Conservation (phyloP, 2,797 vertebrate genomes). For the Enteromius anoplus region DNA sequence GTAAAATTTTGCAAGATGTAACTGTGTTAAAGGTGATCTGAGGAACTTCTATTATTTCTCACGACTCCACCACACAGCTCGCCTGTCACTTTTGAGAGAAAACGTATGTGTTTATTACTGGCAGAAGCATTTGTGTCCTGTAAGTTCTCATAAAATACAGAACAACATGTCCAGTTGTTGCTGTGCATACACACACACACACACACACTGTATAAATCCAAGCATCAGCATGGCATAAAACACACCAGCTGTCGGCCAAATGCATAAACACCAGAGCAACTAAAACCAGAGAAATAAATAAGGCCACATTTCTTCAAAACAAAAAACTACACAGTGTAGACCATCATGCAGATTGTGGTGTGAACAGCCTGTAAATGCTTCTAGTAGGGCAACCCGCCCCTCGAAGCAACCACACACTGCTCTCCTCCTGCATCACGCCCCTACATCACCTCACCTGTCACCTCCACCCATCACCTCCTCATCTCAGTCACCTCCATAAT, state of each 20-base stretch:
- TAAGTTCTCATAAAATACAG: conserved; percentile 32
- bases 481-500: conserved; percentile 78
- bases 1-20: not conserved
- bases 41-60: conserved; percentile 24
- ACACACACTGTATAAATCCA: not conserved
- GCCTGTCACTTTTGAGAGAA: conserved; percentile 34
- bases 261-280: conserved; percentile 61
- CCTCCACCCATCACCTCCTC: conserved; percentile 71
- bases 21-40: conserved; percentile 4
- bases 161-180: conserved; percentile 42
- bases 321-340: not conserved
- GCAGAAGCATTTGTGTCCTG: conserved; percentile 6
- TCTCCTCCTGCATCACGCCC: conserved; percentile 36
- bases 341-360: not conserved
- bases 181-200: conserved; percentile 50
- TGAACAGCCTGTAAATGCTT: not conserved
- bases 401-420: conserved; percentile 40
- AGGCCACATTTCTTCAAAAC: conserved; percentile 54
- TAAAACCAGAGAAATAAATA: conserved; percentile 67
- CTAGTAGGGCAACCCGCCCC: conserved; percentile 13
- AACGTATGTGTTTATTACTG: conserved; percentile 34
- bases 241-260: conserved; percentile 57
- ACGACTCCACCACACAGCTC: conserved; percentile 9
- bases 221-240: conserved; percentile 56
- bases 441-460: conserved; percentile 43